phyloP scores from a whole-genome alignment of 2,113 vertebrate species.

The Megaleporinus macrocephalus region DNA sequence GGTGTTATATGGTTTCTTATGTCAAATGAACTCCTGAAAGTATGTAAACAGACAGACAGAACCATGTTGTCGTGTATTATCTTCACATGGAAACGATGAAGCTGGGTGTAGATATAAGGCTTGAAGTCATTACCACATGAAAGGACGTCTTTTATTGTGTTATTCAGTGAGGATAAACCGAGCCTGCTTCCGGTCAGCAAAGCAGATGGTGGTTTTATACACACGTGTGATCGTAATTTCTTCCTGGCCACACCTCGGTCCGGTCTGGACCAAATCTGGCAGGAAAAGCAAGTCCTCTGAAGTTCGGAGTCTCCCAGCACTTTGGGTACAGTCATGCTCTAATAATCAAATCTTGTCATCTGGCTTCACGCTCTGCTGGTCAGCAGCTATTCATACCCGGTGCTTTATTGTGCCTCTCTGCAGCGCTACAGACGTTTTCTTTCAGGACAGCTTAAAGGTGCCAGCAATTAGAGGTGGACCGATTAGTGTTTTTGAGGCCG shows the following conservation, averaged over 20 bases:
- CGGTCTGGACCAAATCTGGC: constrained; percentile 19
- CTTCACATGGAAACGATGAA: too few species aligned
- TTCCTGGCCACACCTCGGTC: neutral
- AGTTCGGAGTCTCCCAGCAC: constrained; percentile 32
- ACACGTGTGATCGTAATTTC: neutral
- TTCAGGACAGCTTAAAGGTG: constrained; percentile 28
- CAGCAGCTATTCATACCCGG: constrained; percentile 49
- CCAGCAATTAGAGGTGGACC: too few species aligned
- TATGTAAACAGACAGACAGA: too few species aligned
- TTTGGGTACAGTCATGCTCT: constrained; percentile 60
- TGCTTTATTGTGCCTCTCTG: constrained; percentile 42
- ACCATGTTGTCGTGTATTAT: too few species aligned
- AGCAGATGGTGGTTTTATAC: neutral
- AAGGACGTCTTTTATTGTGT: too few species aligned
- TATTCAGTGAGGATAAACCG: neutral
- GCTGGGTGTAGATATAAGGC: too few species aligned
- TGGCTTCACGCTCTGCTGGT: constrained; percentile 59
- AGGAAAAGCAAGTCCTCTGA: constrained; percentile 43
- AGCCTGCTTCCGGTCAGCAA: neutral
- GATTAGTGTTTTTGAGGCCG: too few species aligned
- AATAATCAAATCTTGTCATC: constrained; percentile 62
- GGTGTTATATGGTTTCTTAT: too few species aligned
- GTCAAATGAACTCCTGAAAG: too few species aligned
- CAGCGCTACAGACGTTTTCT: constrained; percentile 38
- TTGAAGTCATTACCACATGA: too few species aligned